Evolutionary conservation across 2,888 invertebrate genomes (phyloP), one percentile per base, ranked within the genome.

Genomic region (Phaonia tiefii): DNA sequence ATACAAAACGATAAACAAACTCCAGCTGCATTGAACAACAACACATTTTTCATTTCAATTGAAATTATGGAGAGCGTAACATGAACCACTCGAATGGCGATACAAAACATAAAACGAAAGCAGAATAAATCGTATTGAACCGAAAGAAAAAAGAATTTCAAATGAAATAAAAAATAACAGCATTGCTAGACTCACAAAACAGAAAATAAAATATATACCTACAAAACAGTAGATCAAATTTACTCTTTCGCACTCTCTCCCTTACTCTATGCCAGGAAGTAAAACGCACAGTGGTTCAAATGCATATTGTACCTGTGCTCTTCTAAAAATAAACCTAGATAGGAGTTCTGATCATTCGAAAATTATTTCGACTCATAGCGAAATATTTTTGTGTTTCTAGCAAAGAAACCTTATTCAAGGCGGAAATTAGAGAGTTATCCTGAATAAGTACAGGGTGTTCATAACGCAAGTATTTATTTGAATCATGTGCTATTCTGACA

Each of bases 1-100:
- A 26, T 20, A 37, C 15, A 37, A 39, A 60, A 37, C 37, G 63
- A 42, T 63, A 63, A 63, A 63, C 63, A 63, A 63, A 63, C 37
- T 17, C 42, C 60, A 60, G 10, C 37, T 10, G 11, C 22, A 31
- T 31, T 31, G 31, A 3, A 3, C 3, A 31, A 31, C 31, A 31
- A 3, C n/a, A n/a, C n/a, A n/a, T n/a, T n/a, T 5, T 31, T 31
- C 37, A 63, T 42, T 63, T 22, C 63, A 20, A 63, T 10, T 15
- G 63, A 63, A 63, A 63, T 42, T 20, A 42, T 42, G 42, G 42
- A 22, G 22, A 42, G 39, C 63, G 22, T 63, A 63, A 63, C 63
- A 63, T 42, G 39, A 63, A 63, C 39, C 63, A 63, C 60, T 60
- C 39, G 17, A 60, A 15, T 60, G 60, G 39, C 37, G 37, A 7